Conservation (phyloP, 2,888 invertebrate genomes). For the Acleris sparsana region DNA sequence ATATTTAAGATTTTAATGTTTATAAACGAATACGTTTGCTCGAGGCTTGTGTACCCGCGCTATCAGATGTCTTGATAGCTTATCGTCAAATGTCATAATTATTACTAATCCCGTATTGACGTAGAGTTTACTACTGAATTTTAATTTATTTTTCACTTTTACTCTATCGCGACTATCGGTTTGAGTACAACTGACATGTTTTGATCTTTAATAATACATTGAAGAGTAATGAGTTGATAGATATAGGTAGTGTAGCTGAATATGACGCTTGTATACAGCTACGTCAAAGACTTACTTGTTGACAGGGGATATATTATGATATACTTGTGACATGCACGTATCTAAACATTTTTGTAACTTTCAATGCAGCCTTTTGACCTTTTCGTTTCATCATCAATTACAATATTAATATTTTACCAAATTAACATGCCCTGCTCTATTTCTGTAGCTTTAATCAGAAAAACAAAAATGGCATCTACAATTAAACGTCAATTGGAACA, state of each 20-base stretch:
- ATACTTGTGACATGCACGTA: too few species aligned
- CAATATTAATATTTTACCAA: background rate
- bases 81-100: slow-evolving; percentile 38
- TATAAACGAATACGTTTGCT: slow-evolving; percentile 16
- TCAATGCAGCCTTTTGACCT: background rate
- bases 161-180: background rate
- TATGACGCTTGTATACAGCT: too few species aligned
- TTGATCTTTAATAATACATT: too few species aligned
- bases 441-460: slow-evolving; percentile 13
- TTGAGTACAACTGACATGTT: too few species aligned
- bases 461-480: slow-evolving; percentile 33
- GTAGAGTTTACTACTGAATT: slow-evolving; percentile 34
- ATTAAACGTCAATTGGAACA: slow-evolving; percentile 31
- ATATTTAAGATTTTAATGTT: slow-evolving; percentile 30
- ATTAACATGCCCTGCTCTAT: background rate
- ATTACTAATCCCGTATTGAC: slow-evolving; percentile 37
- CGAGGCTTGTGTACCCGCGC: slow-evolving; percentile 12
- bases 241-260: too few species aligned
- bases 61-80: slow-evolving; percentile 32
- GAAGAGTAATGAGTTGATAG: too few species aligned
- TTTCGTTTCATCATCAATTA: background rate
- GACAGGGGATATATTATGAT: too few species aligned
- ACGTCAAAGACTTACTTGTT: too few species aligned
- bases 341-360: slow-evolving; percentile 1
- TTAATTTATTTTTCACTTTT: slow-evolving; percentile 3